phyloP scores from a whole-genome alignment of 2,113 vertebrate species.

The Stegostoma tigrinum region DNA sequence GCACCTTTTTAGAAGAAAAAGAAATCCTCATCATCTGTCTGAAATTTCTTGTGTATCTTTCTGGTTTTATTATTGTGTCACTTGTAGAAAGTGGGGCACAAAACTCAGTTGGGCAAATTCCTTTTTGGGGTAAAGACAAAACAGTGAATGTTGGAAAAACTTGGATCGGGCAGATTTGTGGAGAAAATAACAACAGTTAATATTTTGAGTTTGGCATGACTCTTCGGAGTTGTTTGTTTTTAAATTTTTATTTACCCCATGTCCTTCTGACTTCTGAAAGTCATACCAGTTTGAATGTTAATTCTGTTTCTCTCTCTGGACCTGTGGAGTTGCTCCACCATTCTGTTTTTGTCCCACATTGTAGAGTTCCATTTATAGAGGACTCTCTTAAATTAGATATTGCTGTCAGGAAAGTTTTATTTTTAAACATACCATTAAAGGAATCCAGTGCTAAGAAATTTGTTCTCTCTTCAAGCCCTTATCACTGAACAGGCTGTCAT shows the following conservation, averaged over 20 bases:
- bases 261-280: too few relatives aligned
- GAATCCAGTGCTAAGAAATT: neutral
- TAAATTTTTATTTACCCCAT: too few relatives aligned
- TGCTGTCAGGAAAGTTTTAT: neutral
- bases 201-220: too few relatives aligned
- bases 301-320: too few relatives aligned
- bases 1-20: too few relatives aligned
- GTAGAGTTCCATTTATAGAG: neutral
- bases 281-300: too few relatives aligned
- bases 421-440: neutral
- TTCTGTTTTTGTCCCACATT: neutral
- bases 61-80: neutral
- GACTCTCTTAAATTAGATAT: neutral
- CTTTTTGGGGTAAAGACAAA: too few relatives aligned
- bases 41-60: neutral
- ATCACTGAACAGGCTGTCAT: neutral
- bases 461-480: neutral
- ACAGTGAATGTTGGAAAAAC: too few relatives aligned
- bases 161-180: too few relatives aligned
- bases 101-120: neutral
- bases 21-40: neutral
- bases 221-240: too few relatives aligned
- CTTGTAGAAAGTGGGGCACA: neutral
- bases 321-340: too few relatives aligned
- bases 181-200: too few relatives aligned